phyloP scores from a whole-genome alignment of 2,888 invertebrate species.

The Volucella inflata region DNA sequence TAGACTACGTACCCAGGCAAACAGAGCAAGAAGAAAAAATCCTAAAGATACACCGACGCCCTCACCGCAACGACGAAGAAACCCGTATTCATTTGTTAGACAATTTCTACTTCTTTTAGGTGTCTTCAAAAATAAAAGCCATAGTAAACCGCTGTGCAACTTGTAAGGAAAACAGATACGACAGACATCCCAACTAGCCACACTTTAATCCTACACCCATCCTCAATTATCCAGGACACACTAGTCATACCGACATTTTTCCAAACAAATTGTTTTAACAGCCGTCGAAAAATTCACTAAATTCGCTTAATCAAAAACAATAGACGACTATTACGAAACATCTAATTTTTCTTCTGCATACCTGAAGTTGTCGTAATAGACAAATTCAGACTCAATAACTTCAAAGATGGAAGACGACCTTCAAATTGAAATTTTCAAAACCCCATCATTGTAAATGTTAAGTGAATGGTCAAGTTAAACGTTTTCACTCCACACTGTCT shows the following conservation, averaged over 20 bases:
- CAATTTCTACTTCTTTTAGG: too few species aligned
- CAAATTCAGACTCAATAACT: conserved; percentile 2
- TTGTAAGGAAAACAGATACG: too few species aligned
- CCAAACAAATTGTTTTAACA: conserved; percentile 41
- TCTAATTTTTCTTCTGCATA: conserved; percentile 19
- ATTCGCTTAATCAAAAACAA: conserved; percentile 35
- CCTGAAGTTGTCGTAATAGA: conserved; percentile 35
- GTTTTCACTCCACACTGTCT: conserved; percentile 53
- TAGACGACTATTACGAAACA: conserved; percentile 21
- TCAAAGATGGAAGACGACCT: conserved; percentile 21
- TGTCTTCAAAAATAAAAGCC: too few species aligned
- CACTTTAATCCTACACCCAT: conserved; percentile 29
- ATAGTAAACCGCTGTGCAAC: too few species aligned
- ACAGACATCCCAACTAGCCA: too few species aligned
- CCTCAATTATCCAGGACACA: conserved; percentile 50
- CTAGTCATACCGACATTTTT: conserved; percentile 51
- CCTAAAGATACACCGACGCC: too few species aligned
- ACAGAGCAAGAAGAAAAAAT: too few species aligned
- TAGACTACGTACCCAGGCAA: too few species aligned
- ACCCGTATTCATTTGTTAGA: too few species aligned
- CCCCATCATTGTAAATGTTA: conserved; percentile 21
- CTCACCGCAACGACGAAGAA: too few species aligned
- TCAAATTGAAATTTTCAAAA: conserved; percentile 8
- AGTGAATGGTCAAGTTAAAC: conserved; percentile 51
- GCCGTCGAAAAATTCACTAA: conserved; percentile 50